Evolutionary conservation across 2,797 vertebrate genomes (phyloP).

Genomic region (Miopithecus talapoin): DNA sequence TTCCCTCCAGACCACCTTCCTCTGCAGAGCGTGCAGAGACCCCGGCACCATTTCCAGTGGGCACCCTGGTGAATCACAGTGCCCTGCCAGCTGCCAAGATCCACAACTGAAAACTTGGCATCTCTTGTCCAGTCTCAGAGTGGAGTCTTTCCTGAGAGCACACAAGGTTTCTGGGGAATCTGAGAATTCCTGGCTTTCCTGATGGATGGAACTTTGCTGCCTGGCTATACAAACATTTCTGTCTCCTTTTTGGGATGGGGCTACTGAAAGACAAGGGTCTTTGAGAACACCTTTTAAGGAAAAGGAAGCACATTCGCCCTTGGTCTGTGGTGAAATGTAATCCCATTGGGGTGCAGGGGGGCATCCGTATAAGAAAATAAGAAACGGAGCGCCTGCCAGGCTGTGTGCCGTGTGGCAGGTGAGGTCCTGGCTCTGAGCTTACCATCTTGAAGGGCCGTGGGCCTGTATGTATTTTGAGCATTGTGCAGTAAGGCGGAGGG

Average conservation of each 20-base stretch:
- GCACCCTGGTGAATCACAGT: background rate
- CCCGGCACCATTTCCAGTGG: background rate
- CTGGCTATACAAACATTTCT: background rate
- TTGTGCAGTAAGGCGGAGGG: too few relatives aligned
- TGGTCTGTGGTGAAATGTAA: background rate
- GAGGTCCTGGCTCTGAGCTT: background rate
- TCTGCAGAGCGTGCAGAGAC: background rate
- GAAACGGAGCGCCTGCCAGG: background rate
- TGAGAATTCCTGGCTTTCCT: background rate
- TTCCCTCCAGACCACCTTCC: background rate
- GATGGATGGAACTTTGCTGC: background rate
- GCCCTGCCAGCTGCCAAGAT: background rate
- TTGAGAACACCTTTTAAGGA: background rate
- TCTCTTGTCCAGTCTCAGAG: background rate
- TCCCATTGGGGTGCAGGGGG: background rate
- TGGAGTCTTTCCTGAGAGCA: background rate
- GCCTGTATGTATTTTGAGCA: background rate
- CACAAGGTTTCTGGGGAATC: background rate
- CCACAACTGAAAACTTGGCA: background rate
- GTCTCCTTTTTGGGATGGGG: background rate
- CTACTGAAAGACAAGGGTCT: background rate
- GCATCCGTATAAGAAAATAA: background rate
- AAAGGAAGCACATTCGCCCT: background rate
- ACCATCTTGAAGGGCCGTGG: background rate
- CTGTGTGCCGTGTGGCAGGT: fast-evolving